Conservation (phyloP, 2,113 vertebrate species). For the Eleginops maclovinus region DNA sequence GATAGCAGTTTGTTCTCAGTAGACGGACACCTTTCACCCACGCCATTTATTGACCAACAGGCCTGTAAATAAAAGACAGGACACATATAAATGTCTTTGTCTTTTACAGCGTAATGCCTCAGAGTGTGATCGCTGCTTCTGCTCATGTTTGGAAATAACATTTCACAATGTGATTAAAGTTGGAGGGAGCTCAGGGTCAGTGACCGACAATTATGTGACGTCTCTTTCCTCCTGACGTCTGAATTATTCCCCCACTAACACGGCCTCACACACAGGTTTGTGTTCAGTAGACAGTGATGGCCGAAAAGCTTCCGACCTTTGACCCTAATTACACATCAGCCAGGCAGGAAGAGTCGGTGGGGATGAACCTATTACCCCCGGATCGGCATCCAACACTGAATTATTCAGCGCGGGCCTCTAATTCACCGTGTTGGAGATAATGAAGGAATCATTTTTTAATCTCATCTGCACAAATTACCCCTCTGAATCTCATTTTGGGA, state of each 20-base stretch:
- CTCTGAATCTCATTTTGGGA: slow-evolving; percentile 25
- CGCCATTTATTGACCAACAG: too few relatives aligned
- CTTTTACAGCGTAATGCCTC: too few relatives aligned
- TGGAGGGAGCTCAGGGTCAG: background rate
- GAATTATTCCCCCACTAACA: background rate
- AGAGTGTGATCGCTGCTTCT: background rate
- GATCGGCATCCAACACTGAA: background rate
- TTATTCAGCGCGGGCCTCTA: slow-evolving; percentile 17
- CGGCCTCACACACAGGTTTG: background rate
- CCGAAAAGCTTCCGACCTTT: background rate
- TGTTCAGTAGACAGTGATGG: background rate
- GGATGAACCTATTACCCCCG: background rate
- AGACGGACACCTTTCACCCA: too few relatives aligned
- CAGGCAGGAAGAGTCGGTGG: background rate
- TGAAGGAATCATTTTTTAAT: slow-evolving; percentile 33
- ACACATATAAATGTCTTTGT: too few relatives aligned
- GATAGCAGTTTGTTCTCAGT: too few relatives aligned
- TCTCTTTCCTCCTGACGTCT: background rate
- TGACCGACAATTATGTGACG: background rate
- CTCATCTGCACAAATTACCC: slow-evolving; percentile 48
- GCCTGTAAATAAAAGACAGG: too few relatives aligned
- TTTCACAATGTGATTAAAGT: too few relatives aligned
- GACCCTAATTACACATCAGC: background rate
- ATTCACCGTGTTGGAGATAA: slow-evolving; percentile 32
- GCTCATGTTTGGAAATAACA: background rate